Base-by-base conservation (phyloP, 2,888 invertebrate species). In the Xestoiulus laeticollis region DNA sequence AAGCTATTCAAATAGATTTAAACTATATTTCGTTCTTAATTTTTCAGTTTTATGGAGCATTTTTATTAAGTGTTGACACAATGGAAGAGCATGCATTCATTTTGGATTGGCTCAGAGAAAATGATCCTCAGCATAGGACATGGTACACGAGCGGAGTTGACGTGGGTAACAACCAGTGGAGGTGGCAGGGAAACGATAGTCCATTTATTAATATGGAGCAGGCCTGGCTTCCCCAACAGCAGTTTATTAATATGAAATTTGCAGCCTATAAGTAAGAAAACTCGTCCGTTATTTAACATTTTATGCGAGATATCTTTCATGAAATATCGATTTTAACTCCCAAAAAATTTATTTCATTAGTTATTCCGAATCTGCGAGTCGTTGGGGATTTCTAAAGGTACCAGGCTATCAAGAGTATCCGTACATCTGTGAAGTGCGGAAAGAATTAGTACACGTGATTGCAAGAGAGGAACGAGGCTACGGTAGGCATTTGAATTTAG, bases 1-100 rank as follows among this genome's bases (percentile, higher is more conserved):
- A 4, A 4, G n/a, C n/a, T 59, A 32, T 16, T 22, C 33, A 16
- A 14, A 19, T 10, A 87, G 16, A 83, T 68, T 83, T 43, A 83
- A 30, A 48, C 44, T 87, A 43, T 48, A 83, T 87, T 82, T 53
- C 44, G 87, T 82, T 84, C 32, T 84, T 86, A 33, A 3, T 88
- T 88, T 89, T 85, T 90, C 95, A 93, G 96, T 96, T 0, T 96
- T 90, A 89, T 87, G 90, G 95, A 90, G 95, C 96, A 1, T 96
- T 97, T 91, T 92, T 98, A 87, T 93, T 96, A 0, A 95, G 96
- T 89, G 94, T 98, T 8, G 96, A 96, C 91, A 95, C 94, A 88
- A 93, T 95, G 5, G 96, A 96, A 89, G 98, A 98, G 91, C 97
- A 98, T 93, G 94, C 96, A 0, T 98, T 98, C 91, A 93, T 98